Conservation (phyloP, 1,140 invertebrate species). For the Eueides isabella region DNA sequence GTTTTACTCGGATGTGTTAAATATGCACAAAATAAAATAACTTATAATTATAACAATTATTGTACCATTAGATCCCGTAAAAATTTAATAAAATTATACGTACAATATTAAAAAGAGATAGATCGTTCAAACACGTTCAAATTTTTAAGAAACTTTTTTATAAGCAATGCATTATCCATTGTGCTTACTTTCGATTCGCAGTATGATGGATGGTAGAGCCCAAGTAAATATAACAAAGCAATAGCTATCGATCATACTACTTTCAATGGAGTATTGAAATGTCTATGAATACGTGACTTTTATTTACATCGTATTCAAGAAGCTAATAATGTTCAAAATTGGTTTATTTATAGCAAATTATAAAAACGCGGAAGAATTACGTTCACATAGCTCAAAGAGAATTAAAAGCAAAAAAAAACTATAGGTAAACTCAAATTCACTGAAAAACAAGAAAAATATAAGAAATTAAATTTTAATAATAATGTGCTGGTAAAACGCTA, state of each 20-base stretch:
- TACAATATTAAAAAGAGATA: background rate
- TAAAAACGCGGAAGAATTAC: background rate
- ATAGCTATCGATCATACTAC: constrained; percentile 27
- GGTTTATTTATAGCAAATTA: background rate
- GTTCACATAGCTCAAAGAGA: no score
- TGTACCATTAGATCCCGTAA: no score
- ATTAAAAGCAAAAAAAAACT: background rate
- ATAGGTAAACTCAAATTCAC: background rate
- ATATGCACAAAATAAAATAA: no score
- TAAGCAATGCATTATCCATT: background rate
- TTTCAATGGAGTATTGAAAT: constrained; percentile 13
- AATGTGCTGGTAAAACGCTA: background rate
- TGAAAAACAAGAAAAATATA: background rate
- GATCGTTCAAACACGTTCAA: background rate
- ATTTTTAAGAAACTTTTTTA: background rate
- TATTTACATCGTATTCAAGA: constrained; percentile 15
- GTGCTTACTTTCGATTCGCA: constrained; percentile 5
- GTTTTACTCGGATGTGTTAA: background rate
- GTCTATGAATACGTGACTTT: constrained; percentile 18
- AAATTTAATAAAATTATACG: background rate
- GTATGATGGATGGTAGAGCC: constrained; percentile 15
- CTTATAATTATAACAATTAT: no score
- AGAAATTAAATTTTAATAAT: background rate
- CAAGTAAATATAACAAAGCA: constrained; percentile 19
- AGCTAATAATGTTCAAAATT: background rate